These are phyloP conservation scores for Solea senegalensis DNA, from an alignment of 2,113 vertebrate species.

Conservation along the genomic window DNA sequence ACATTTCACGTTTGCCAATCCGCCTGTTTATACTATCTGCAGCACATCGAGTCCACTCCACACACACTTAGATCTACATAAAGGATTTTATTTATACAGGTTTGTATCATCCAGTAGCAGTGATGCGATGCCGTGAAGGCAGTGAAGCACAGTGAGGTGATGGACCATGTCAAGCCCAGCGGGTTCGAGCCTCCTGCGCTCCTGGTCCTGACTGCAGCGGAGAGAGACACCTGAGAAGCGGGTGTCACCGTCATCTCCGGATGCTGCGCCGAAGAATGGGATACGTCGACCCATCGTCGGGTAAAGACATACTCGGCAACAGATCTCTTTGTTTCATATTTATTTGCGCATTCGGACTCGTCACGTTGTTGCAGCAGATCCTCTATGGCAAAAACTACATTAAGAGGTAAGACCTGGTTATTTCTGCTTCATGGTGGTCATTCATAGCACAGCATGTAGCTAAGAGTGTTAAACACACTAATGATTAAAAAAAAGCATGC, in stretches of 20 bases:
- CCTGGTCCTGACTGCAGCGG: slow-evolving; percentile 76
- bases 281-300: slow-evolving; percentile 93
- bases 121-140: slow-evolving; percentile 46
- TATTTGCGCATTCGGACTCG: slow-evolving; percentile 97
- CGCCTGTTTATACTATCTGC: background rate
- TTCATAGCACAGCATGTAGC: slow-evolving; percentile 16
- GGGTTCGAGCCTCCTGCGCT: slow-evolving; percentile 46
- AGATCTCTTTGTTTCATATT: slow-evolving; percentile 98
- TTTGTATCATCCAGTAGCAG: slow-evolving; percentile 58
- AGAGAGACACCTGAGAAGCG: slow-evolving; percentile 62
- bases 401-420: slow-evolving; percentile 87
- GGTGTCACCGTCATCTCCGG: slow-evolving; percentile 70
- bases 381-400: slow-evolving; percentile 97
- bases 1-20: no score
- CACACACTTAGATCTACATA: background rate
- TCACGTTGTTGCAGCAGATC: slow-evolving; percentile 97
- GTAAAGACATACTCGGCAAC: slow-evolving; percentile 93
- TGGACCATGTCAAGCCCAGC: slow-evolving; percentile 60
- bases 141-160: slow-evolving; percentile 34
- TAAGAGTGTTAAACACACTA: background rate
- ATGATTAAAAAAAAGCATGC: slow-evolving; percentile 35
- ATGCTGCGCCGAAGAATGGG: slow-evolving; percentile 86
- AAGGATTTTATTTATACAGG: background rate
- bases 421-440: background rate
- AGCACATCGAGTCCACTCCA: background rate